Conservation (phyloP, 2,113 vertebrate genomes). For the Chascanopsetta lugubris region DNA sequence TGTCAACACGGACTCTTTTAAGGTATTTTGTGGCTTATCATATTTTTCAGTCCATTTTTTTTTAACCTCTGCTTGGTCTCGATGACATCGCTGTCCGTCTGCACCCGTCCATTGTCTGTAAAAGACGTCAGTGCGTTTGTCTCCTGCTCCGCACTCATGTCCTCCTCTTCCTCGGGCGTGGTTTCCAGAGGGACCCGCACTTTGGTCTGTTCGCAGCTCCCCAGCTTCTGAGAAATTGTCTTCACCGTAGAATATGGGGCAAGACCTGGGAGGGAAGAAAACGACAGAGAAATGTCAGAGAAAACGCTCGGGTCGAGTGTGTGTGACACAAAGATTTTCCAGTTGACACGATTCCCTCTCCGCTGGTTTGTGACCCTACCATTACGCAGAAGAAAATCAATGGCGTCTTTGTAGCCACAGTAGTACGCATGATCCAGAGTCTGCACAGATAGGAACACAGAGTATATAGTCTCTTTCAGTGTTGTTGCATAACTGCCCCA, state of each 20-base stretch:
- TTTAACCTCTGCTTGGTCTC: conserved; percentile 57
- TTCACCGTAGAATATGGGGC: background rate
- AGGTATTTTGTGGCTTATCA: background rate
- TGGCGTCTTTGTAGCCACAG: conserved; percentile 74
- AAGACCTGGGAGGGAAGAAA: conserved; percentile 36
- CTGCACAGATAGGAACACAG: conserved; percentile 38
- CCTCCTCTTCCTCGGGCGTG: conserved; percentile 11
- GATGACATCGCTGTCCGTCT: conserved; percentile 1
- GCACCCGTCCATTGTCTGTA: background rate
- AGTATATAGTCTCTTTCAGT: background rate
- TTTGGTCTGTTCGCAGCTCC: background rate
- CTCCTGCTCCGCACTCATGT: conserved; percentile 7
- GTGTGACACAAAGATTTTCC: background rate
- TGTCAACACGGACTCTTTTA: background rate
- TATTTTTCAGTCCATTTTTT: conserved; percentile 8
- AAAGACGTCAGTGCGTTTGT: background rate
- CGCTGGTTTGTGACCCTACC: conserved; percentile 46
- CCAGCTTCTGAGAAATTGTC: background rate
- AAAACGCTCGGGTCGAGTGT: background rate
- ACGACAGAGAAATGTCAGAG: background rate
- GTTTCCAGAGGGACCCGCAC: background rate
- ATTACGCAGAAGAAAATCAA: conserved; percentile 63
- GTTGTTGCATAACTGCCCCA: too few species aligned
- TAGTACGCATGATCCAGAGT: conserved; percentile 69
- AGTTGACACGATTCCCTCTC: background rate